Evolutionary conservation across 2,888 invertebrate genomes (phyloP).

Genomic region (Ophraella communa): DNA sequence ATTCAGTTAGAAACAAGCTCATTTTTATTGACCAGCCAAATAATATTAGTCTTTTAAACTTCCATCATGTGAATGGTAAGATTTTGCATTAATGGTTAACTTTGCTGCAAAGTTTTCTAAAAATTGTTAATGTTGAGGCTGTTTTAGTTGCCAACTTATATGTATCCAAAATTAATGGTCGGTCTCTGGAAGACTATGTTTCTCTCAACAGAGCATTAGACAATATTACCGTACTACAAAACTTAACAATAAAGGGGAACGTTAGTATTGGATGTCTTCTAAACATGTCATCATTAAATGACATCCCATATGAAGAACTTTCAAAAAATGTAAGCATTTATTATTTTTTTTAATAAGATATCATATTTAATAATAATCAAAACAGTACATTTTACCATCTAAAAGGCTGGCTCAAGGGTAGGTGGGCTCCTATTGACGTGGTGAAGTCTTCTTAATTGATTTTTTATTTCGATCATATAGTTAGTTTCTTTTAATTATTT

Average conservation of each 20-base stretch:
- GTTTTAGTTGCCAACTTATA: slow-evolving; percentile 46
- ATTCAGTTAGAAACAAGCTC: slow-evolving; percentile 37
- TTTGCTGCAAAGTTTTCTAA: not conserved
- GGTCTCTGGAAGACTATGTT: slow-evolving; percentile 43
- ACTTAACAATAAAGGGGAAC: slow-evolving; percentile 45
- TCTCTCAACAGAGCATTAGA: slow-evolving; percentile 39
- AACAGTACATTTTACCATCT: too few relatives aligned
- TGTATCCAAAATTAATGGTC: slow-evolving; percentile 42
- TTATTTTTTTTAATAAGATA: not conserved
- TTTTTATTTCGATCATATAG: too few relatives aligned
- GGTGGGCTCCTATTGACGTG: too few relatives aligned
- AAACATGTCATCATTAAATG: slow-evolving; percentile 44
- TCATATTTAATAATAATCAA: too few relatives aligned
- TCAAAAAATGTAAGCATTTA: slow-evolving; percentile 40
- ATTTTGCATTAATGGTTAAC: not conserved
- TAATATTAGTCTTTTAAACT: slow-evolving; percentile 39
- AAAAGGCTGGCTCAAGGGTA: too few relatives aligned
- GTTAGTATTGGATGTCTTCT: slow-evolving; percentile 25
- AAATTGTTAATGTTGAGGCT: not conserved
- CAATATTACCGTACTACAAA: slow-evolving; percentile 37
- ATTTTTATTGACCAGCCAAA: slow-evolving; percentile 43
- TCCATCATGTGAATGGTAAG: slow-evolving; percentile 45
- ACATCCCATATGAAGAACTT: slow-evolving; percentile 40
- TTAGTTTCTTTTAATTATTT: too few relatives aligned
- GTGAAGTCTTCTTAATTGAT: too few relatives aligned